phyloP scores from a whole-genome alignment of 1,140 invertebrate genomes.

The Marisa cornuarietis region DNA sequence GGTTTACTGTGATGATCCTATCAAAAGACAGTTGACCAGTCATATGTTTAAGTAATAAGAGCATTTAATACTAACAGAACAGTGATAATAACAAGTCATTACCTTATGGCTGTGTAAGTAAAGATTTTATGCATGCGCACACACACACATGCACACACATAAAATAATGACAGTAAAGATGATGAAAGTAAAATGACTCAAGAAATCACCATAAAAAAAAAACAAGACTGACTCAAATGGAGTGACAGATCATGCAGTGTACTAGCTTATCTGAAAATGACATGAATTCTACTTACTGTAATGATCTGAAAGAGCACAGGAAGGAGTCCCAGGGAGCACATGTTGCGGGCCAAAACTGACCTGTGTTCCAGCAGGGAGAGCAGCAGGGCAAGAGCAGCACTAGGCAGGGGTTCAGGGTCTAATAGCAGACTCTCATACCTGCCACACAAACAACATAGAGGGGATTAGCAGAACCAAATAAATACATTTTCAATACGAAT shows the following conservation, averaged over 20 bases:
- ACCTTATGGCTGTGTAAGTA: too few species aligned
- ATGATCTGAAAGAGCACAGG: conserved; percentile 59
- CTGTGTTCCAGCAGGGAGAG: conserved; percentile 54
- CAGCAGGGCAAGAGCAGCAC: conserved; percentile 56
- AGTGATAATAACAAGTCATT: too few species aligned
- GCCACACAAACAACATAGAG: conserved; percentile 9
- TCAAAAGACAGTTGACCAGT: conserved; percentile 14
- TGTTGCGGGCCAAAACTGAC: conserved; percentile 45
- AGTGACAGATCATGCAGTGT: too few species aligned
- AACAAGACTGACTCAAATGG: too few species aligned
- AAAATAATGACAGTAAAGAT: too few species aligned
- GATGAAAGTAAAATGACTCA: too few species aligned
- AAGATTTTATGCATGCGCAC: too few species aligned
- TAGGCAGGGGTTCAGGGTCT: conserved; percentile 59
- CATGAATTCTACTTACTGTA: conserved; percentile 34
- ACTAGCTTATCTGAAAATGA: too few species aligned
- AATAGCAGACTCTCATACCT: conserved; percentile 61
- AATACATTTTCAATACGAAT: background rate
- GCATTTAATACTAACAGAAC: background rate
- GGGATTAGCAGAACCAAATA: conserved; percentile 4
- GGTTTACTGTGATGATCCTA: conserved; percentile 64
- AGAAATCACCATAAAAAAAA: too few species aligned
- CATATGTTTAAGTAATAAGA: background rate
- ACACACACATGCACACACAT: too few species aligned
- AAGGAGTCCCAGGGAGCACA: conserved; percentile 53